phyloP scores from a whole-genome alignment of 2,888 invertebrate species.

The Alentia gelatinosa region DNA sequence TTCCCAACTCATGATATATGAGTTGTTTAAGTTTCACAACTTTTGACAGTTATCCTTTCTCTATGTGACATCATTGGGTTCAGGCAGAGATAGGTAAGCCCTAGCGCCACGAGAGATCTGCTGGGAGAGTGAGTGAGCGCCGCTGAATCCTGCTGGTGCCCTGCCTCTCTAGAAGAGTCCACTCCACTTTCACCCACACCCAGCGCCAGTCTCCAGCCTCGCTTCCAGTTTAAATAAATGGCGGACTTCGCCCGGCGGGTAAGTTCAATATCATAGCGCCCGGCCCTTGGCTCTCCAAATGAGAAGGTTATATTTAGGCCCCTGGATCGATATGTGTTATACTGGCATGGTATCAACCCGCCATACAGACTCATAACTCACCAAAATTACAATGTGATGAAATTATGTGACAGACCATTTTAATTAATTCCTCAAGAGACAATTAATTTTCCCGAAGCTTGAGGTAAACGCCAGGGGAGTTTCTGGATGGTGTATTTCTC shows the following conservation, averaged over 20 bases:
- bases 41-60: too few relatives aligned
- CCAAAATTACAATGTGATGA: background rate
- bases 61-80: too few relatives aligned
- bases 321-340: background rate
- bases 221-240: background rate
- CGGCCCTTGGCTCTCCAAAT: background rate
- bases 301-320: slow-evolving; percentile 24
- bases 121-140: too few relatives aligned
- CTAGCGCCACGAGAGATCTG: too few relatives aligned
- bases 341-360: background rate
- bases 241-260: background rate
- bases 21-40: too few relatives aligned
- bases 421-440: background rate
- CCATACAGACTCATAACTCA: background rate
- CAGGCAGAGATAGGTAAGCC: too few relatives aligned
- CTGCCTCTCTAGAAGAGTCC: too few relatives aligned
- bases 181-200: background rate
- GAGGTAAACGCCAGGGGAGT: background rate
- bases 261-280: slow-evolving; percentile 23
- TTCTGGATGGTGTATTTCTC: too few relatives aligned
- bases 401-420: background rate
- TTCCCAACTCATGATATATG: too few relatives aligned
- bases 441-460: background rate
- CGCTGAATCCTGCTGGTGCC: too few relatives aligned
- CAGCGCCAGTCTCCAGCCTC: background rate